Evolutionary conservation across 2,113 vertebrate species (phyloP).

Genomic region (Vidua macroura): DNA sequence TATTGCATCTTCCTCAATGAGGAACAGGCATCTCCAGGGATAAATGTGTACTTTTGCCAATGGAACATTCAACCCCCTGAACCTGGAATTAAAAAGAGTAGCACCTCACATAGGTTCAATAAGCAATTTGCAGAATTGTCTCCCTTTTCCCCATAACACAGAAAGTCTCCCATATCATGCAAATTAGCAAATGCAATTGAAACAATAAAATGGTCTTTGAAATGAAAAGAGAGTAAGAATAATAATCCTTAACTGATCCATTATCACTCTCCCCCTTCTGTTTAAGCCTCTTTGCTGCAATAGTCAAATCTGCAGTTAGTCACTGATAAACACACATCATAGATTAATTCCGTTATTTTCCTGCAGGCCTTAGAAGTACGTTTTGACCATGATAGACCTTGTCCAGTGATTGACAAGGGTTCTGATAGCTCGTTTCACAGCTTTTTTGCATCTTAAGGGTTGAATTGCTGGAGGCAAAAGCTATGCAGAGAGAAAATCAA

Average conservation of each 20-base stretch:
- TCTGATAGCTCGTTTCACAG: conserved; percentile 21
- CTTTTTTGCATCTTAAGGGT: not conserved
- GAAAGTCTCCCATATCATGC: not conserved
- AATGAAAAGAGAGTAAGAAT: not conserved
- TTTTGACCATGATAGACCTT: conserved; percentile 15
- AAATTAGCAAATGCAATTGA: not conserved
- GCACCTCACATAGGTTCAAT: not conserved
- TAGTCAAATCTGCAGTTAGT: not conserved
- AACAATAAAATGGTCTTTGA: not conserved
- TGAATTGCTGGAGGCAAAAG: conserved; percentile 30
- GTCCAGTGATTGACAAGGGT: conserved; percentile 55
- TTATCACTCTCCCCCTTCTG: conserved; percentile 21
- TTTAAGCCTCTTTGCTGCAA: conserved; percentile 1
- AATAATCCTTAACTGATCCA: conserved; percentile 3
- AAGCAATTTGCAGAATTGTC: not conserved
- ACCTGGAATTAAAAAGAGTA: not conserved
- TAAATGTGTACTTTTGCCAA: not conserved
- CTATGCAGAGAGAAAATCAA: conserved; percentile 17
- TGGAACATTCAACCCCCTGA: not conserved
- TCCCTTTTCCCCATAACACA: not conserved
- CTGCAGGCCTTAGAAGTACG: conserved; percentile 19
- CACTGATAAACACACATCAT: not conserved
- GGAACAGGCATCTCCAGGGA: not conserved
- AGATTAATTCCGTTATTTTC: conserved; percentile 24
- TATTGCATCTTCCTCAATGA: not conserved